These are phyloP conservation scores for Xestia ashworthii DNA, from an alignment of 2,888 invertebrate species.

Conservation along the genomic window DNA sequence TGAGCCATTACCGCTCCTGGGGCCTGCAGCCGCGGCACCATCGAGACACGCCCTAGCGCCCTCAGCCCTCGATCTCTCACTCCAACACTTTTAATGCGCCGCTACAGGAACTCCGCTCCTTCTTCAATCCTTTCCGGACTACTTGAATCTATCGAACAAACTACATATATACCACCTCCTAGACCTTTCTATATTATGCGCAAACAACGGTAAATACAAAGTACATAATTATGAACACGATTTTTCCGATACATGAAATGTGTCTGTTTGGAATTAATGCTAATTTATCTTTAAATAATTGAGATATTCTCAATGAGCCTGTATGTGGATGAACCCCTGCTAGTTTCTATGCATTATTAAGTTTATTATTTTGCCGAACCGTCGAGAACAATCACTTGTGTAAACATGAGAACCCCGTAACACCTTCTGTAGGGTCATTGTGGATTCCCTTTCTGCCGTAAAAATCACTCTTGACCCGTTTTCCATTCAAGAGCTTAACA, in stretches of 20 bases:
- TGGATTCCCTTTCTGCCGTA: conserved; percentile 28
- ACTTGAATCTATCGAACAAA: neutral
- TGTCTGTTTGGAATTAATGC: conserved; percentile 5
- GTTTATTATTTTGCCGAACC: conserved; percentile 10
- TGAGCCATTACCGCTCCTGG: conserved; percentile 45
- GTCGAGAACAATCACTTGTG: conserved; percentile 11
- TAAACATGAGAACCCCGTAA: conserved; percentile 5
- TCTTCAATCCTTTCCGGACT: neutral
- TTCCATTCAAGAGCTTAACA: conserved; percentile 45
- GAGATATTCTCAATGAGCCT: conserved; percentile 1
- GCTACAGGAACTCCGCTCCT: conserved; percentile 4
- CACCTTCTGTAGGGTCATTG: conserved; percentile 24
- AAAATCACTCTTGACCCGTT: conserved; percentile 60
- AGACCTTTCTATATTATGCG: neutral
- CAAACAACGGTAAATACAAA: conserved; percentile 15
- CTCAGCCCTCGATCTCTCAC: neutral
- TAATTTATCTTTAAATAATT: conserved; percentile 13
- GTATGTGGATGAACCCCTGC: neutral
- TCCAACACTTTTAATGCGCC: conserved; percentile 13
- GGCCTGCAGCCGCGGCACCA: conserved; percentile 21
- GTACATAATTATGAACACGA: neutral
- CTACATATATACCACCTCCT: neutral
- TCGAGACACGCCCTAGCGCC: conserved; percentile 13
- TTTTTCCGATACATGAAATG: neutral
- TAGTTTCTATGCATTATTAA: conserved; percentile 3